Conservation (phyloP, 2,888 invertebrate genomes). For the Plagiodera versicolora region DNA sequence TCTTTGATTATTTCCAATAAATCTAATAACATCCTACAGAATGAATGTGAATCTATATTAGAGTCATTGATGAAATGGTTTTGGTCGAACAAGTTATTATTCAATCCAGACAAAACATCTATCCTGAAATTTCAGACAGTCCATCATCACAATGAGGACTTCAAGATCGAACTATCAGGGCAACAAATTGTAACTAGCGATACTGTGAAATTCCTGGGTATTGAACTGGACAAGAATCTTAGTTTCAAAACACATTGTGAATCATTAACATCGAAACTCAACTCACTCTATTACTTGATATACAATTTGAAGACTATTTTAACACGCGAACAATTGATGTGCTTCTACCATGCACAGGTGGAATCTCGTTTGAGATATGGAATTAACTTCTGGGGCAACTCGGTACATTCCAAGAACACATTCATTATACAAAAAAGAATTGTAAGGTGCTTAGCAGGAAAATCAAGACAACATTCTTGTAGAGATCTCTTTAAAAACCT, state of each 20-base stretch:
- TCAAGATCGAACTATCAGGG: not conserved
- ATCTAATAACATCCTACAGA: not conserved
- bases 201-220: slow-evolving; percentile 3
- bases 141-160: no score
- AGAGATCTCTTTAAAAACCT: not conserved
- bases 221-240: not conserved
- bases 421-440: slow-evolving; percentile 7
- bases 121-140: no score
- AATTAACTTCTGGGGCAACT: slow-evolving; percentile 4
- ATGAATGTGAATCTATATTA: not conserved
- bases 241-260: not conserved
- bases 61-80: not conserved
- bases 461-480: slow-evolving; percentile 2
- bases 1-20: no score
- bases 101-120: not conserved
- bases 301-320: slow-evolving; percentile 4
- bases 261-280: slow-evolving; percentile 3
- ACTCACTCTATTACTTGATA: slow-evolving; percentile 2
- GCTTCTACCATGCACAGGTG: slow-evolving; percentile 2
- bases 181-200: slow-evolving; percentile 2
- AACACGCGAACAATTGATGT: not conserved
- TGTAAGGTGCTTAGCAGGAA: slow-evolving; percentile 4
- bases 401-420: slow-evolving; percentile 2
- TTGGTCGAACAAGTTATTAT: not conserved
- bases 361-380: slow-evolving; percentile 7